These are phyloP conservation scores for Tenthredo scrophulariae DNA, from an alignment of 2,888 invertebrate genomes.

Conservation along the genomic window DNA sequence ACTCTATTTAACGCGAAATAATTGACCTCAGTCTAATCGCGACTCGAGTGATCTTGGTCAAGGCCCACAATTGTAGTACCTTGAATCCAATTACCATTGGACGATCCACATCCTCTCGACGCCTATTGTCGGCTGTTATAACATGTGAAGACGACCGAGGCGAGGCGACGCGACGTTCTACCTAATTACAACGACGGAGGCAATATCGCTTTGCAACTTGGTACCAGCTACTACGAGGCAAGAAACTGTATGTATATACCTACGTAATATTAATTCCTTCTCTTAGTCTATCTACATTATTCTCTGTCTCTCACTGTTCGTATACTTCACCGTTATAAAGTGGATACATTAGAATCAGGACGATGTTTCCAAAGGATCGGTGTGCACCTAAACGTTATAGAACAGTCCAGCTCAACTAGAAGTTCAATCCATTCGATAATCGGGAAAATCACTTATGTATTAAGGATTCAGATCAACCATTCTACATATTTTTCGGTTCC, in stretches of 20 bases:
- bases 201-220: slow-evolving; percentile 42
- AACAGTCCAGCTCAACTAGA: no score
- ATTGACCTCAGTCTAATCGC: neutral
- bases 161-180: slow-evolving; percentile 1
- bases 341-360: neutral
- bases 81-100: slow-evolving; percentile 34
- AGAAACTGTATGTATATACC: slow-evolving; percentile 14
- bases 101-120: slow-evolving; percentile 37
- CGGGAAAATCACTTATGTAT: neutral
- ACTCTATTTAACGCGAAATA: slow-evolving; percentile 4
- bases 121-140: slow-evolving; percentile 8
- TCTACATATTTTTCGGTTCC: neutral
- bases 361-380: neutral
- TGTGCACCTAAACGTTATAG: neutral
- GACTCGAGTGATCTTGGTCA: slow-evolving; percentile 8
- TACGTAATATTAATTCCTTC: slow-evolving; percentile 33
- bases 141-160: slow-evolving; percentile 36
- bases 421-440: neutral
- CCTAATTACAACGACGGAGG: slow-evolving; percentile 41
- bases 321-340: neutral
- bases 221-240: neutral
- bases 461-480: neutral
- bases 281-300: slow-evolving; percentile 17
- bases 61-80: slow-evolving; percentile 21
- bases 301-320: neutral